phyloP scores from a whole-genome alignment of 2,797 vertebrate species.

The Orientallactaga sibirica region DNA sequence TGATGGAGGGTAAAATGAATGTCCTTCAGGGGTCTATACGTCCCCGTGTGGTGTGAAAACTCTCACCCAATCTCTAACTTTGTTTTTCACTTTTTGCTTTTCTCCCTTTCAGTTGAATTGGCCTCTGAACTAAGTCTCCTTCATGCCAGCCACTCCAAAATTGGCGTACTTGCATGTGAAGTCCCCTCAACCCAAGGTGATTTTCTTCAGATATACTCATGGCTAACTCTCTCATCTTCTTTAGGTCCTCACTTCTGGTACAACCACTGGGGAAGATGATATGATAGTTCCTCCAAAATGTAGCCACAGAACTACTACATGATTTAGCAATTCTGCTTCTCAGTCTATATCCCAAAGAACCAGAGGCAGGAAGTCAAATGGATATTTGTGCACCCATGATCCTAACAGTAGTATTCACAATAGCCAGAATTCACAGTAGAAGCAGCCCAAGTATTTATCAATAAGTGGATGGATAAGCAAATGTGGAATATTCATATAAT shows the following conservation, averaged over 20 bases:
- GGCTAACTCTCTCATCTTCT: neutral
- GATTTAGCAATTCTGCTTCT: neutral
- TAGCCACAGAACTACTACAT: too few relatives aligned
- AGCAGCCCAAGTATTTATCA: neutral
- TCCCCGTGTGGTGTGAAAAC: neutral
- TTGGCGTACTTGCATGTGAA: accelerated
- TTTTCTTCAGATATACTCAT: neutral
- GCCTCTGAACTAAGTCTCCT: neutral
- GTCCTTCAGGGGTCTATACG: neutral
- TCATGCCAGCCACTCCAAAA: neutral
- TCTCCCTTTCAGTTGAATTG: neutral
- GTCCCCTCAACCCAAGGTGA: neutral
- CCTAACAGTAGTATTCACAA: neutral
- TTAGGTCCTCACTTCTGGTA: neutral
- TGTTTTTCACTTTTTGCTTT: neutral
- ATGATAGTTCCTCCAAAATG: too few relatives aligned
- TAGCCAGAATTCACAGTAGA: neutral
- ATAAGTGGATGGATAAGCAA: neutral
- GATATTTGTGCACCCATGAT: neutral
- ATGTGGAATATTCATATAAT: neutral
- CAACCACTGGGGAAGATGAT: too few relatives aligned
- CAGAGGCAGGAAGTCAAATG: neutral
- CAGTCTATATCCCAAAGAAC: neutral
- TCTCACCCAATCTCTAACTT: neutral
- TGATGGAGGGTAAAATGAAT: neutral